phyloP scores from a whole-genome alignment of 2,113 vertebrate species.

The Sphyrna mokarran region DNA sequence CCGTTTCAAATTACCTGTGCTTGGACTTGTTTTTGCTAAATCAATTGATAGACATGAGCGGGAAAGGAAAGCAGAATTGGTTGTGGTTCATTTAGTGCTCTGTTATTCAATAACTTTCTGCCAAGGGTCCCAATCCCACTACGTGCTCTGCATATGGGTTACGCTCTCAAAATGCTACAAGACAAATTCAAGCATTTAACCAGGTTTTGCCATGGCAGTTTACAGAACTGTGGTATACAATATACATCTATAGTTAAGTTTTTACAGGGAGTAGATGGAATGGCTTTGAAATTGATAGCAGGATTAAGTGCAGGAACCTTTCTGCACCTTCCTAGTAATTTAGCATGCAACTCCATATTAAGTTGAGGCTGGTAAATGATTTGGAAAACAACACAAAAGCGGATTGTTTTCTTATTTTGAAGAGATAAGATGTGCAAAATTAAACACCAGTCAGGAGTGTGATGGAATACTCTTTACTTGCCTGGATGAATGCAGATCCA shows the following conservation, averaged over 20 bases:
- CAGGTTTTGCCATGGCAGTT: neutral
- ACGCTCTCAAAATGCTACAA: neutral
- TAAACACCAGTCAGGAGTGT: too few relatives aligned
- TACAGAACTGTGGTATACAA: neutral
- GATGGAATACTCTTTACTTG: too few relatives aligned
- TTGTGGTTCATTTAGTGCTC: neutral
- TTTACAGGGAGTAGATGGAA: neutral
- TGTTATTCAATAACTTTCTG: neutral
- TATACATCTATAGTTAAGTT: neutral
- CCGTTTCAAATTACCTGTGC: neutral
- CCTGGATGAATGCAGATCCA: too few relatives aligned
- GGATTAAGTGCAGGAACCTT: neutral
- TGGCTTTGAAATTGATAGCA: neutral
- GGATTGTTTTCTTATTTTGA: neutral
- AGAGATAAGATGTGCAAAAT: neutral
- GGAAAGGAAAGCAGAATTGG: neutral
- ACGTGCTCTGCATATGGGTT: neutral
- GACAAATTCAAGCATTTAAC: neutral
- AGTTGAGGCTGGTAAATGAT: neutral
- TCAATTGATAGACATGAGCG: neutral
- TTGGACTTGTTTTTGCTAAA: neutral
- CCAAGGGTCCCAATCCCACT: neutral
- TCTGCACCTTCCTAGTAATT: neutral
- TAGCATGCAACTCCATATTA: neutral
- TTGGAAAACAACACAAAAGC: neutral